phyloP scores from a whole-genome alignment of 2,888 invertebrate genomes.

The Rhagonycha fulva region DNA sequence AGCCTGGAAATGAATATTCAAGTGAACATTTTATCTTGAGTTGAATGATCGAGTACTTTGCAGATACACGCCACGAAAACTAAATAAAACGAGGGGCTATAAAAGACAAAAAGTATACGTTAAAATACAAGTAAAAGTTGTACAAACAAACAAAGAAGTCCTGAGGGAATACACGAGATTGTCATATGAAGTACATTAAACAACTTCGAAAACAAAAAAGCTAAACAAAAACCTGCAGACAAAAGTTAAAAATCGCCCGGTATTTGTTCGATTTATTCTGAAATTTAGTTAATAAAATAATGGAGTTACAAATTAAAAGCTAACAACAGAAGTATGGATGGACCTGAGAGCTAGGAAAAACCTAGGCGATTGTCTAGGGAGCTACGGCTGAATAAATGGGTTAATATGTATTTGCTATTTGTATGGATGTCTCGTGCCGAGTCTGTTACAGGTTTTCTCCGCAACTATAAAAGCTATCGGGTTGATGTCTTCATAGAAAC shows the following conservation, averaged over 20 bases:
- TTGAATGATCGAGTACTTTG: neutral
- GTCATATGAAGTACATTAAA: constrained; percentile 10
- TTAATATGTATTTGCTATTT: neutral
- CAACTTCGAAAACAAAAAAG: neutral
- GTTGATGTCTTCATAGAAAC: neutral
- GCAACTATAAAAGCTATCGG: neutral
- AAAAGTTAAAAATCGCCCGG: neutral
- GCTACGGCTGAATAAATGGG: neutral
- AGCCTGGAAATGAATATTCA: neutral
- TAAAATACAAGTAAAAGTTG: constrained; percentile 8
- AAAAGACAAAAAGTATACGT: constrained; percentile 4
- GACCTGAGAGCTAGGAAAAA: neutral
- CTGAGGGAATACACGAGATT: constrained; percentile 8
- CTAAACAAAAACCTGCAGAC: neutral
- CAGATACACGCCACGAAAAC: neutral
- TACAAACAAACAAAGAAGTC: constrained; percentile 5
- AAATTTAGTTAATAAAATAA: neutral
- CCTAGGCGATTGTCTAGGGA: neutral
- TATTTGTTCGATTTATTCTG: neutral
- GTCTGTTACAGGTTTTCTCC: neutral
- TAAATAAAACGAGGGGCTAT: neutral
- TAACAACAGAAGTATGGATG: neutral
- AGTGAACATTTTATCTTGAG: neutral
- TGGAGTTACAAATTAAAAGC: neutral
- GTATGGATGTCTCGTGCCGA: neutral